These are phyloP conservation scores for Condylura cristata DNA, from an alignment of 2,113 vertebrate genomes.

Conservation along the genomic window DNA sequence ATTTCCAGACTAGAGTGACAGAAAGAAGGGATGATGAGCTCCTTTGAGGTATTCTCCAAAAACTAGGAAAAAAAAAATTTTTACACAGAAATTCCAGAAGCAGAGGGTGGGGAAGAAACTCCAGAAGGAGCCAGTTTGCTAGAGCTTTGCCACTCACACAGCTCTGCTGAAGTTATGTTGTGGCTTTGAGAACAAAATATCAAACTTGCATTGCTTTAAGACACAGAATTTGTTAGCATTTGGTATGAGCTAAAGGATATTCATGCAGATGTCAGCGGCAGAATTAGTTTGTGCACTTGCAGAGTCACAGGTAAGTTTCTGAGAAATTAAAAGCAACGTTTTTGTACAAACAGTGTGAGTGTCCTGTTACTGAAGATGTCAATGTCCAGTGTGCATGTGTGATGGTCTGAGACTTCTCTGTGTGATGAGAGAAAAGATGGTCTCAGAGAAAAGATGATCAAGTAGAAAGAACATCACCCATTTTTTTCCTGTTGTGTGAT, in stretches of 20 bases:
- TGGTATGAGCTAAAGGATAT: background rate
- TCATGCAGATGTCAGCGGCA: background rate
- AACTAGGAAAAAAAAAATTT: background rate
- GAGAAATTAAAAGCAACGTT: background rate
- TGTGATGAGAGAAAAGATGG: background rate
- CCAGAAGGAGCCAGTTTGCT: background rate
- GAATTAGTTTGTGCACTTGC: background rate
- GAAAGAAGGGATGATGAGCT: no score
- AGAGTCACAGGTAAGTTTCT: background rate
- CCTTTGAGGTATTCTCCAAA: background rate
- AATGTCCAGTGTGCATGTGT: rapidly evolving
- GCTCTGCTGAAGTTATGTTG: background rate
- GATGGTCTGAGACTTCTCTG: background rate
- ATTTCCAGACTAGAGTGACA: background rate
- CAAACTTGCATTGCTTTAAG: background rate
- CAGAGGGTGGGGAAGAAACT: no score
- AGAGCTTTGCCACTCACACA: background rate
- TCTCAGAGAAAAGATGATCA: background rate
- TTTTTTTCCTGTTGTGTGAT: rapidly evolving
- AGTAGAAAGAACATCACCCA: background rate
- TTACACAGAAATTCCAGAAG: background rate
- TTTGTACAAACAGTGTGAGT: background rate
- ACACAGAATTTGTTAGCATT: background rate
- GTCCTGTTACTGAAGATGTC: background rate
- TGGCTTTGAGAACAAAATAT: background rate